phyloP scores from a whole-genome alignment of 2,113 vertebrate genomes.

The Anas platyrhynchos region DNA sequence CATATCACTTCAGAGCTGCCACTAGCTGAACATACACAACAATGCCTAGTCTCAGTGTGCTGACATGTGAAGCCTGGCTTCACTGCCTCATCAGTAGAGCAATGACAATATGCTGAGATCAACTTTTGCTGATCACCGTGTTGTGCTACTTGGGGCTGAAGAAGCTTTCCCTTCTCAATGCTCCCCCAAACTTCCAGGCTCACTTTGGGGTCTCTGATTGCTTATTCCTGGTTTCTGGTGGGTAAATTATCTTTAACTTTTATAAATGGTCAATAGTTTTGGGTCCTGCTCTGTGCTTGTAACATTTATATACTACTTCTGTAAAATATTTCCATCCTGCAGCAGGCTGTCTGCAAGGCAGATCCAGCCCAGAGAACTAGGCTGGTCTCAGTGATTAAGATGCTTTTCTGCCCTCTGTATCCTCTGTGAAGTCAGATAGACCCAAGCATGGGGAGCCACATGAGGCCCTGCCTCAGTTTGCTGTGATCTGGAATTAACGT shows the following conservation, averaged over 20 bases:
- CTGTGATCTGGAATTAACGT: conserved; percentile 24
- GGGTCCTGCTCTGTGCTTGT: background rate
- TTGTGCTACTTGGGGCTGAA: background rate
- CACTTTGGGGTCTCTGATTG: background rate
- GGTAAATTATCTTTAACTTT: background rate
- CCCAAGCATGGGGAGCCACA: background rate
- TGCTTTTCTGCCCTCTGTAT: background rate
- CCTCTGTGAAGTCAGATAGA: background rate
- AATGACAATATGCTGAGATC: background rate
- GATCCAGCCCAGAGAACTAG: background rate
- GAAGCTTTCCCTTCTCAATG: background rate
- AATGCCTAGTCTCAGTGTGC: background rate
- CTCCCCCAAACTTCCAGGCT: background rate
- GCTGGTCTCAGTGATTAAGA: background rate
- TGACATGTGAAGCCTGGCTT: background rate
- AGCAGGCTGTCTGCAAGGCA: background rate
- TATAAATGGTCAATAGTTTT: background rate
- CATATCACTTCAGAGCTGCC: background rate
- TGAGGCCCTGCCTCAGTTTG: background rate
- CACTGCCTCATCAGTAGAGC: background rate
- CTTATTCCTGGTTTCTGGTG: background rate
- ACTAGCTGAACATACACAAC: background rate
- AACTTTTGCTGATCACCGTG: accelerated
- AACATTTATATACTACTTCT: background rate
- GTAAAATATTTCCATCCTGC: background rate